Percentiles rank a stretch among this genome's conserved stretches.
phyloP scores from a whole-genome alignment of 1,140 invertebrate species.

The Caenorhabditis briggsae region DNA sequence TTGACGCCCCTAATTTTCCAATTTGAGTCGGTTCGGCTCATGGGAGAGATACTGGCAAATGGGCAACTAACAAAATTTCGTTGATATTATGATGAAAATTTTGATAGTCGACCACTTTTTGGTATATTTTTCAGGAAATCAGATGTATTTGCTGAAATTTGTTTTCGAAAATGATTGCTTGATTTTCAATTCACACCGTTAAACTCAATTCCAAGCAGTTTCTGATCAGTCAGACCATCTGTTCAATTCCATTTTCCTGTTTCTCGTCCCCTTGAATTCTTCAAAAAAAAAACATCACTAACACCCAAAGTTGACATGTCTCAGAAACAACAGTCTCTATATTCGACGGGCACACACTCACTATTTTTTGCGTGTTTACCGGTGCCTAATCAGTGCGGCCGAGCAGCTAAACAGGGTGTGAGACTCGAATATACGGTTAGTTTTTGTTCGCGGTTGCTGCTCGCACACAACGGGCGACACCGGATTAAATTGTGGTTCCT shows the following conservation, averaged over 20 bases:
- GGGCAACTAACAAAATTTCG: no score
- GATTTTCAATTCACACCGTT: no score
- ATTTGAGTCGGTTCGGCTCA: no score
- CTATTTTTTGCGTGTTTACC: conserved; percentile 42
- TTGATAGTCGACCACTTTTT: no score
- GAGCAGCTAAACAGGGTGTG: conserved; percentile 36
- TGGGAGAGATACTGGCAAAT: no score
- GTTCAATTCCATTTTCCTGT: background rate
- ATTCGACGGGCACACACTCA: background rate
- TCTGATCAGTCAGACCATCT: no score
- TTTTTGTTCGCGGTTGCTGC: background rate
- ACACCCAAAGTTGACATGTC: background rate
- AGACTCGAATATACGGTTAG: conserved; percentile 35
- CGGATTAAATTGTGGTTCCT: conserved; percentile 3
- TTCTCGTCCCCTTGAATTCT: background rate
- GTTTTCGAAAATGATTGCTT: no score
- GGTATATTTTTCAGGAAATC: no score
- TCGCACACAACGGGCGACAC: conserved; percentile 8
- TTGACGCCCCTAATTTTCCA: no score
- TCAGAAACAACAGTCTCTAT: conserved; percentile 14
- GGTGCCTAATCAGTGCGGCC: conserved; percentile 38
- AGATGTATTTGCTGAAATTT: no score
- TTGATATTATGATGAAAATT: no score
- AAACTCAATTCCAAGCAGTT: background rate
- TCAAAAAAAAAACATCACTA: background rate